These are phyloP conservation scores for Petrocephalus schoutedeni DNA, from an alignment of 2,797 vertebrate species.

Conservation along the genomic window DNA sequence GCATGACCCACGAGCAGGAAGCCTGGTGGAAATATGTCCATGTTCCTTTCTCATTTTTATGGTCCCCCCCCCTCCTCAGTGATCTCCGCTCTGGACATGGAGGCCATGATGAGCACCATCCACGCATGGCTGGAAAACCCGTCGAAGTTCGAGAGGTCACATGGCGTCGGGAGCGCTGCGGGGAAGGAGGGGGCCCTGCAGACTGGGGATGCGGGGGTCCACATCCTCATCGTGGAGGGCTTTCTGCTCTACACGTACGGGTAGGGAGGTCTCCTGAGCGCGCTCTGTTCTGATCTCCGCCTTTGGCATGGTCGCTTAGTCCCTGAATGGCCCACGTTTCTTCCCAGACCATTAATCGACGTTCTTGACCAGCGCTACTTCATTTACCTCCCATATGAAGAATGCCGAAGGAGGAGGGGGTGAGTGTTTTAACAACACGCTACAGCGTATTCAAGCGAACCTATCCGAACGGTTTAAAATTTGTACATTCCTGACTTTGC, in stretches of 20 bases:
- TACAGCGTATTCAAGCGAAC: not conserved
- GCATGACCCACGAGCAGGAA: conserved; percentile 44
- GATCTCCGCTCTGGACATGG: conserved; percentile 82
- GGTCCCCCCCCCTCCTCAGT: conserved; percentile 50
- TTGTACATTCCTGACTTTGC: not conserved
- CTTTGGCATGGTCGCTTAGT: not conserved
- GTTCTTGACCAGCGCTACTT: conserved; percentile 80
- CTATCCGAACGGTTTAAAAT: not conserved
- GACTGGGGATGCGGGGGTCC: conserved; percentile 57
- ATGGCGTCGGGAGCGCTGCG: conserved; percentile 76
- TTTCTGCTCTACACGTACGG: conserved; percentile 83
- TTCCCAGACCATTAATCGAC: conserved; percentile 77
- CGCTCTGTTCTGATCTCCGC: not conserved
- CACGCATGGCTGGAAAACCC: conserved; percentile 80
- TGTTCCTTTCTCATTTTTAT: conserved; percentile 20
- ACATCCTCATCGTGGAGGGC: conserved; percentile 86
- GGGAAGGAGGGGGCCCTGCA: conserved; percentile 61
- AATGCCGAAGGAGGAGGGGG: conserved; percentile 89
- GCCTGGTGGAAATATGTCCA: not conserved
- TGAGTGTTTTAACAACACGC: conserved; percentile 43
- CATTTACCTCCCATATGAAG: conserved; percentile 88
- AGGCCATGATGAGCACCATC: conserved; percentile 89
- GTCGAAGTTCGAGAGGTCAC: conserved; percentile 87
- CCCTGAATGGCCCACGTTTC: not conserved
- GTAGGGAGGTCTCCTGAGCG: conserved; percentile 41